Evolutionary conservation across 2,113 vertebrate genomes (phyloP), one percentile per base, ranked within the genome.

Genomic region (Poeciliopsis prolifica): DNA sequence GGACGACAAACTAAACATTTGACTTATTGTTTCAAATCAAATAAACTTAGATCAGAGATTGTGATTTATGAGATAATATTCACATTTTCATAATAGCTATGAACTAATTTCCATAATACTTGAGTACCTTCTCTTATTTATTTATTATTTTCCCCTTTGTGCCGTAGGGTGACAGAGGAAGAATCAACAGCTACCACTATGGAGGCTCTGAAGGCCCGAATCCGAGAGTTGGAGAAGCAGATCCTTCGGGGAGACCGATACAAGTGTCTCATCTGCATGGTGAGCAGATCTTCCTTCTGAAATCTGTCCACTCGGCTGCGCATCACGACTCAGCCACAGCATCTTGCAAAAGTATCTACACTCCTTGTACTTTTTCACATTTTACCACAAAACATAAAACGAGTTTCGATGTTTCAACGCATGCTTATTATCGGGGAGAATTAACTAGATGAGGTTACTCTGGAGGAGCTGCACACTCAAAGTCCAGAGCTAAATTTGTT

Each of bases 191-290:
- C 97, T 76, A 98, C 97, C 91, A 99, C 97, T 19, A 96, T 99
- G 92, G 98, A 99, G 91, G 98, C 98, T 29, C 94, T 99, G 94
- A 99, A 99, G 95, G 97, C 97, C 91, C 97, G 98, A 77, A 98
- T 99, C 94, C 95, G 97, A 90, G 98, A 99, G 92, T 95, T 99
- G 91, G 98, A 99, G 94, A 96, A 96, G 94, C 97, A 99, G 92
- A 96, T 99, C 58, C 97, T 97, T 87, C 94, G 98, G 93, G 98
- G 97, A 86, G 97, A 99, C 94, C 94, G 97, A 82, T 99, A 99
- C 95, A 99, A 99, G 96, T 99, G 98, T 96, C 97, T 99, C 94
- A 99, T 99, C 94, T 99, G 98, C 94, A 99, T 99, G 98, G 98
- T 99, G 93, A 96, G 97, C 92, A 80, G 64, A 10, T 31, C 31